Base-by-base conservation (phyloP, 1,140 invertebrate genomes). In the Drosophila sechellia region DNA sequence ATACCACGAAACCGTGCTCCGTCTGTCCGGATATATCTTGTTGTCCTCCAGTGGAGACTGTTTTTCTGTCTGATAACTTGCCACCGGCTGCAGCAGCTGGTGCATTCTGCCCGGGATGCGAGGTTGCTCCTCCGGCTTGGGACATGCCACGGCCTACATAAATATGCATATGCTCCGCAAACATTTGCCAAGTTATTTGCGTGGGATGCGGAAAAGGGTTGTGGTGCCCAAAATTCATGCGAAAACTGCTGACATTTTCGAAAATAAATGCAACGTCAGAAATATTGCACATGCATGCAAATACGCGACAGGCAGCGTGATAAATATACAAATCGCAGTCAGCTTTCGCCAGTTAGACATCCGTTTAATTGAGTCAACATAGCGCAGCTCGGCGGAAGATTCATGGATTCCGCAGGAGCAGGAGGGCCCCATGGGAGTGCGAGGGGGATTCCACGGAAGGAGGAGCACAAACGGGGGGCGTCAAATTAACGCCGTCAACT, bases 321-420 rank as follows among this genome's bases (percentile, higher is more conserved):
- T 86, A 86, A 87, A 86, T 79, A 87, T 71, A 81, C 83, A 87
- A 75, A 81, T 79, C 77, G 63, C 50, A 75, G 60, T 53, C 59
- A 56, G 60, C 46, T 39, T 42, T 40, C 31, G 70, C 70, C 64
- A 50, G 81, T 86, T 83, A 86, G 83, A 79, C 78, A 76, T 54
- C 49, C 83, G 69, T 86, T 86, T 86, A 86, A 86, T 86, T 86
- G 83, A 86, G 83, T 86, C 81, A 87, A 87, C 81, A 81, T 46
- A 57, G 64, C 43, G 49, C 5, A 12, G 46, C 46, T n/a, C 40
- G 40, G 59, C 49, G 56, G 34, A 74, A 15, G 57, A 73, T 55
- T 42, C 25, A 27, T 39, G 46, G 42, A 61, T 34, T 34, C 34
- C 39, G n/a, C 5, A 6, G 55, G 8, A 35, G 56, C n/a, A 37